Conservation (phyloP, 2,113 vertebrate genomes). For the Chamaea fasciata region DNA sequence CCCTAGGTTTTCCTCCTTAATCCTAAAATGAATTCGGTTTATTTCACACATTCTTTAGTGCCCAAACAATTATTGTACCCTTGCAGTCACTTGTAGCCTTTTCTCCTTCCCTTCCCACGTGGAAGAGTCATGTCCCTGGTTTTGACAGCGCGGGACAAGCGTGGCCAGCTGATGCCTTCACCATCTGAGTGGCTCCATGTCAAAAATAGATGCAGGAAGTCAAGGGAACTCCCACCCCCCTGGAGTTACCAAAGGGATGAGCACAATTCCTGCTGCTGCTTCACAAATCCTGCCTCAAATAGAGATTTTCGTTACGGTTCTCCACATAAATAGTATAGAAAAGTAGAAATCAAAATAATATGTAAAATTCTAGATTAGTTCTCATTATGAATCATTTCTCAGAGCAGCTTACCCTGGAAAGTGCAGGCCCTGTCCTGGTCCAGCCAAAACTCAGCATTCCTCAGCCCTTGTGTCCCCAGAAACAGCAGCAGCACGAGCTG, state of each 20-base stretch:
- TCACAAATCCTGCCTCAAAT: not conserved
- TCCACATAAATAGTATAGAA: not conserved
- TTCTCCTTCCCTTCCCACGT: not conserved
- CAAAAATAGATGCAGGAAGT: not conserved
- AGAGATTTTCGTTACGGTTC: not conserved
- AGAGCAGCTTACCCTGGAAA: not conserved
- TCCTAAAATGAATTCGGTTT: not conserved
- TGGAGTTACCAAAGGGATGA: not conserved
- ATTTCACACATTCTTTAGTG: not conserved
- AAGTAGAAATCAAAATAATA: not conserved
- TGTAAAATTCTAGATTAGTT: not conserved
- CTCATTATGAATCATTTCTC: not conserved
- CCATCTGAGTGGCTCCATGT: not conserved
- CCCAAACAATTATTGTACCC: not conserved
- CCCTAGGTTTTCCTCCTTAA: not conserved
- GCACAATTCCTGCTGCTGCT: not conserved
- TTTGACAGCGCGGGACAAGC: accelerated
- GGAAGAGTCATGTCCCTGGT: not conserved
- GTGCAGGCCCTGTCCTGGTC: not conserved
- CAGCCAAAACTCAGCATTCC: not conserved
- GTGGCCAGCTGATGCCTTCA: not conserved
- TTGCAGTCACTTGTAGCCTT: not conserved
- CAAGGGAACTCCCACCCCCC: not conserved
- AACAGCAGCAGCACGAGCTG: not conserved
- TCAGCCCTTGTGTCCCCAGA: not conserved